phyloP scores from a whole-genome alignment of 2,797 vertebrate genomes.

The Anguilla anguilla region DNA sequence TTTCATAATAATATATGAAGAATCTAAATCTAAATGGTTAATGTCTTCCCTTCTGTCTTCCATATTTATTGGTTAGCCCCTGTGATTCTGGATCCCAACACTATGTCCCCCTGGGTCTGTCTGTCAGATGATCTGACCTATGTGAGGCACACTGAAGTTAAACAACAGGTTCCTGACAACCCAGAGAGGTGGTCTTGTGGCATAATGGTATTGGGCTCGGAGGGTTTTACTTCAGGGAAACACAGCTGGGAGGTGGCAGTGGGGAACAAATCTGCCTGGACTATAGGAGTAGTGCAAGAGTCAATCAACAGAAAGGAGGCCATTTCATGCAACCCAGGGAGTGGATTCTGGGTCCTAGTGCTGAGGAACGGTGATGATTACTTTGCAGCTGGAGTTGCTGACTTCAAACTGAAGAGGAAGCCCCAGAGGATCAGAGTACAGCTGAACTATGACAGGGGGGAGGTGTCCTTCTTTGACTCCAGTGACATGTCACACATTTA shows the following conservation, averaged over 20 bases:
- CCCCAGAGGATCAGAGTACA: conserved; percentile 48
- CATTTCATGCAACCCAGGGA: conserved; percentile 40
- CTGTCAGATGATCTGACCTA: conserved; percentile 25
- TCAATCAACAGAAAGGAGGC: conserved; percentile 57
- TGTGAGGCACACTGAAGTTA: not conserved
- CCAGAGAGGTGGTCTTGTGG: conserved; percentile 3
- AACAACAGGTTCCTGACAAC: conserved; percentile 7
- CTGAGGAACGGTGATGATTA: not conserved
- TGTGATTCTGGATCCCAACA: conserved; percentile 43
- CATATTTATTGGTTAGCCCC: conserved; percentile 12
- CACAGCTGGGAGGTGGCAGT: conserved; percentile 62
- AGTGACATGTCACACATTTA: not conserved
- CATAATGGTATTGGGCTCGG: not conserved
- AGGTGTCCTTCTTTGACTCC: conserved; percentile 54
- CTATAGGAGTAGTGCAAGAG: conserved; percentile 49
- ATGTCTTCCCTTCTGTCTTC: not conserved
- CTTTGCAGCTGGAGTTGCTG: conserved; percentile 34
- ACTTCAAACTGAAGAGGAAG: conserved; percentile 40
- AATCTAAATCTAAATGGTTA: too few relatives aligned
- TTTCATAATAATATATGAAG: not conserved
- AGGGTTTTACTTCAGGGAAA: conserved; percentile 34
- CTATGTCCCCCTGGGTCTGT: not conserved
- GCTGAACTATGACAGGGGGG: conserved; percentile 50
- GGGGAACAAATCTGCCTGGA: conserved; percentile 48
- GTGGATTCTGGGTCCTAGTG: conserved; percentile 51